Conservation (phyloP, 2,113 vertebrate genomes). For the Echinops telfairi region DNA sequence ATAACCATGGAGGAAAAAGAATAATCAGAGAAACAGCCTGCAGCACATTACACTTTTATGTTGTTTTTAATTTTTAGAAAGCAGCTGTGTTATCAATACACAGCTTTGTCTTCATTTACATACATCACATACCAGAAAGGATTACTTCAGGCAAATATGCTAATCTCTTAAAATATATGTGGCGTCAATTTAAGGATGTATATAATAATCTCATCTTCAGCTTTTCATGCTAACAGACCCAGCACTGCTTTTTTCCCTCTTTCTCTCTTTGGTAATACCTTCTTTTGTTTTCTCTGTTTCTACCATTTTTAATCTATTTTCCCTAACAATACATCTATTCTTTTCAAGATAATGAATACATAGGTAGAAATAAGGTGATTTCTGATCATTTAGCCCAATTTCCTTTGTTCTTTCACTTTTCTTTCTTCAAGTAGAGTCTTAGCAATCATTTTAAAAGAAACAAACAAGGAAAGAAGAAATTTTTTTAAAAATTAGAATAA, state of each 20-base stretch:
- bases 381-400: conserved; percentile 45
- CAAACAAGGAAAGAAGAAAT: background rate
- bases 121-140: conserved; percentile 64
- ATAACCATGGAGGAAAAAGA: conserved; percentile 57
- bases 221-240: conserved; percentile 17
- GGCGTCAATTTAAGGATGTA: conserved; percentile 33
- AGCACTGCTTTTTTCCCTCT: conserved; percentile 21
- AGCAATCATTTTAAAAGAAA: background rate
- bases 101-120: conserved; percentile 60
- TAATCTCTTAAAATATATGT: conserved; percentile 51
- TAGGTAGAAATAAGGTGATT: conserved; percentile 4
- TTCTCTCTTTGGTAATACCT: background rate
- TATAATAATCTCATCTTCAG: conserved; percentile 3
- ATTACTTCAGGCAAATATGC: conserved; percentile 45
- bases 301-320: background rate
- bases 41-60: conserved; percentile 74
- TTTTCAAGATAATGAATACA: conserved; percentile 31
- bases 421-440: conserved; percentile 26
- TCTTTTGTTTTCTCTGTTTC: background rate
- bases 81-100: conserved; percentile 71
- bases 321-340: background rate
- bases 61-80: conserved; percentile 83
- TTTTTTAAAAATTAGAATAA: conserved; percentile 21
- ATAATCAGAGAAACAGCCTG: conserved; percentile 73
- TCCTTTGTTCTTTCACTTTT: conserved; percentile 9